Evolutionary conservation across 2,888 invertebrate genomes (phyloP), one percentile per base, ranked within the genome.

Genomic region (Agrotis ipsilon): DNA sequence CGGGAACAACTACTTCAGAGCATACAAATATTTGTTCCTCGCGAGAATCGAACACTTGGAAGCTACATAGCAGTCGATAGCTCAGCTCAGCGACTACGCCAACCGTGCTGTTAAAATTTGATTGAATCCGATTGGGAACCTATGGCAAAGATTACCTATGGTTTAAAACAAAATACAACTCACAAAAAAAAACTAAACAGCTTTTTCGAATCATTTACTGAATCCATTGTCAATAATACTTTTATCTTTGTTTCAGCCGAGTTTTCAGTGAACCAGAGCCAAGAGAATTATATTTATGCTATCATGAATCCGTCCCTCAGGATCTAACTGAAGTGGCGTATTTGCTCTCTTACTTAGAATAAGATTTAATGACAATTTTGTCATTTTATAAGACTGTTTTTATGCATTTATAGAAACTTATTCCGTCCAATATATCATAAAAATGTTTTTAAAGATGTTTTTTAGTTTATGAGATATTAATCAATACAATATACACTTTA

Each of bases 301-400:
- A 98, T 92, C 97, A 98, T 83, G 98, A 98, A 78, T 97, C 97
- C 39, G 97, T 98, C 18, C 98, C 98, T 0, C 99, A 99, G 92
- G 98, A 98, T 94, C 96, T 98, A 83, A 97, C 99, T 0, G 99
- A 99, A 96, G 97, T 99, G 87, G 98, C 98, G 9, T 99, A 98
- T 92, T 97, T 98, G 83, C 95, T 98, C 5, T 97, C 95, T 66
- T 97, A 96, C 92, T 94, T 96, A 79, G 95, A 96, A 82, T 95
- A 87, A 75, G 39, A 27, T 39, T 32, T 39, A 39, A 39, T 39
- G 9, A 39, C 39, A 39, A 1, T 39, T 39, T 9, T 39, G 11
- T 39, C 39, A 39, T 0, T 39, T 11, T 0, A 39, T 19, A n/a
- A 49, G 9, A 32, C 48, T 55, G 39, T 57, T 64, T 49, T 43